Conservation (phyloP, 2,797 vertebrate species). For the Phalanger gymnotis region DNA sequence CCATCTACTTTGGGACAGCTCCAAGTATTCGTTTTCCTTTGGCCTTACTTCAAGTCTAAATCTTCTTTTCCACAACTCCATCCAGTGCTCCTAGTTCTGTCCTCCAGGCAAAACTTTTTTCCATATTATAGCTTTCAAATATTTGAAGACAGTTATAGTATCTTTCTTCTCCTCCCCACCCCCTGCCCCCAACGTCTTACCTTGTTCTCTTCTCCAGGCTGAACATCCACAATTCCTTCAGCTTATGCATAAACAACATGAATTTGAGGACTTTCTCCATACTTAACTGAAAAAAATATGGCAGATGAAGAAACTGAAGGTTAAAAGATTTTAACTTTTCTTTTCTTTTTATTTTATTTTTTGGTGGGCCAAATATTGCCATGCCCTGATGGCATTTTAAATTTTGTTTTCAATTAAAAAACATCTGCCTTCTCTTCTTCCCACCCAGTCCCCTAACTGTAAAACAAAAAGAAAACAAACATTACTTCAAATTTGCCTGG, state of each 20-base stretch:
- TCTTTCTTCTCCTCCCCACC: too few species aligned
- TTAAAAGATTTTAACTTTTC: neutral
- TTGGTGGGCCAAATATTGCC: neutral
- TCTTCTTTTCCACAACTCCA: too few species aligned
- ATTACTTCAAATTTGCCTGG: neutral
- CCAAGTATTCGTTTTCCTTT: too few species aligned
- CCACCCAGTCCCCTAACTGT: neutral
- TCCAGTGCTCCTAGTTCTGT: too few species aligned
- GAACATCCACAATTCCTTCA: neutral
- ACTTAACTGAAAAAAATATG: neutral
- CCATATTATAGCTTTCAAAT: too few species aligned
- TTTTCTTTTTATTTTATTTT: neutral
- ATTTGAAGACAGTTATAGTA: too few species aligned
- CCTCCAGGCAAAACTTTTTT: too few species aligned
- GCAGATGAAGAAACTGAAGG: neutral
- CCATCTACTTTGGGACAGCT: too few species aligned
- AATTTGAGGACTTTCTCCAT: neutral
- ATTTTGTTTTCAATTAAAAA: neutral
- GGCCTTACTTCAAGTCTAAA: too few species aligned
- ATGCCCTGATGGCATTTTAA: neutral
- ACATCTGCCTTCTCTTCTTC: neutral
- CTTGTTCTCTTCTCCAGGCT: too few species aligned
- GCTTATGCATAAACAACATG: neutral
- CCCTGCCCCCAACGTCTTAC: too few species aligned
- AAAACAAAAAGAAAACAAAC: neutral